phyloP scores from a whole-genome alignment of 1,140 invertebrate species.

The Zaprionus camerounensis region DNA sequence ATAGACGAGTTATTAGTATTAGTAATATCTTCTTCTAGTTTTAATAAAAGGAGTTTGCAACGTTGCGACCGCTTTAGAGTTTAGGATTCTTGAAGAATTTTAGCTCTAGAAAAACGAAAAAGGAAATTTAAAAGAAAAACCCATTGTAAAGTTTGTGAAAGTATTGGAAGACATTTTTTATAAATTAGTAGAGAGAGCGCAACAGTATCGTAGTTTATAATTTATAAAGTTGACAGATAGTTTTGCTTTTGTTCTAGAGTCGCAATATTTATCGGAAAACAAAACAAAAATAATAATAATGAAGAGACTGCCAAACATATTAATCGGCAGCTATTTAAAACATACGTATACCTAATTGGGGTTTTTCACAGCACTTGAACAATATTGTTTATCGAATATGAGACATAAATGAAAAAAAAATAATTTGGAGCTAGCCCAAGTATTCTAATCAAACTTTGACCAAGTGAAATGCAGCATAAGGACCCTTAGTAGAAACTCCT shows the following conservation, averaged over 20 bases:
- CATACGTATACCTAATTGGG: slow-evolving; percentile 34
- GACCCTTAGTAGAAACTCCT: slow-evolving; percentile 54
- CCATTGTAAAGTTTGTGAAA: slow-evolving; percentile 41
- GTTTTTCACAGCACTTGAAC: slow-evolving; percentile 50
- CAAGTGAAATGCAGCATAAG: slow-evolving; percentile 60
- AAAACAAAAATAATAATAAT: slow-evolving; percentile 26
- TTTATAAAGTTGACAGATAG: slow-evolving; percentile 10
- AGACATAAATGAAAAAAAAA: background rate
- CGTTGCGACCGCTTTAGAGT: slow-evolving; percentile 73
- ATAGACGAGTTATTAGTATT: slow-evolving; percentile 56
- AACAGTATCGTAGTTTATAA: slow-evolving; percentile 49
- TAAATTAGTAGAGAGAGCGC: slow-evolving; percentile 46
- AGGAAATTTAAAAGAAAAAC: slow-evolving; percentile 14
- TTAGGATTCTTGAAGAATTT: slow-evolving; percentile 66
- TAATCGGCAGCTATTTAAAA: slow-evolving; percentile 46
- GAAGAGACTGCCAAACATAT: slow-evolving; percentile 30
- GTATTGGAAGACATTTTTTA: slow-evolving; percentile 64
- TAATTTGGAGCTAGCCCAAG: slow-evolving; percentile 39
- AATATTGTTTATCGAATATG: slow-evolving; percentile 65
- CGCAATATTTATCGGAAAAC: slow-evolving; percentile 39
- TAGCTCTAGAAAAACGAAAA: slow-evolving; percentile 23
- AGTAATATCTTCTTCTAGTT: slow-evolving; percentile 40
- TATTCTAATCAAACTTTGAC: slow-evolving; percentile 63
- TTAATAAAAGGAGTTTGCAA: slow-evolving; percentile 40
- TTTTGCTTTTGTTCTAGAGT: slow-evolving; percentile 18